Base-by-base conservation (phyloP, 2,113 vertebrate species). In the Rostratula benghalensis region DNA sequence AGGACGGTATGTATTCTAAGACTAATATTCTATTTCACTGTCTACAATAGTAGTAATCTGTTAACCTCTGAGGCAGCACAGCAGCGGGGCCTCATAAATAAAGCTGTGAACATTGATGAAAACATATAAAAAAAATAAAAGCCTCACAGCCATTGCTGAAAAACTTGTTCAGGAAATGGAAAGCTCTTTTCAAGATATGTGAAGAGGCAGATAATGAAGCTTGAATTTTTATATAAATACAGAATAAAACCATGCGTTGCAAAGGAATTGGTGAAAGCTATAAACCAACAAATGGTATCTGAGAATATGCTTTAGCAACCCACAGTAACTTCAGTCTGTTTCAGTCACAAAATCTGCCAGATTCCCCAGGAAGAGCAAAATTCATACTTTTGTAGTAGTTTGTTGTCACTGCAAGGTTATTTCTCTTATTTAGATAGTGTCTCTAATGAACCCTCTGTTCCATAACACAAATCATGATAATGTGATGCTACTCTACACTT, bases 61-160 rank as follows among this genome's bases (percentile, higher is more conserved):
- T 88, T 95, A 93, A 93, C 59, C 54, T 89, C 64, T 81, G 48
- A 91, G 84, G 77, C 30, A 80, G 54, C 53, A 45, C 43, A 67
- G 43, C 65, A 74, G 21, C 3, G 7, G 31, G 10, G 3, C 27
- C 13, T 91, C 69, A 80, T 94, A 94, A 92, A 91, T 93, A 87
- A 89, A 91, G n/a, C 69, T 73, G 24, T 28, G 87, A 83, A 83
- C 69, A 89, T 59, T 70, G 70, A 95, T 91, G 76, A 69, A 95
- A 95, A 35, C 30, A 69, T 76, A 35, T 60, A 86, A 84, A 76
- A 73, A 74, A 54, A 81, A 79, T 67, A 82, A 90, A 90, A 96
- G 8, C 22, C 51, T 85, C 27, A 69, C 8, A 90, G 37, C 22
- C 17, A n/a, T 16, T 57, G 25, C 20, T 76, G 54, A 92, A 91